Conservation (phyloP, 2,113 vertebrate species). For the Hiodon alosoides region DNA sequence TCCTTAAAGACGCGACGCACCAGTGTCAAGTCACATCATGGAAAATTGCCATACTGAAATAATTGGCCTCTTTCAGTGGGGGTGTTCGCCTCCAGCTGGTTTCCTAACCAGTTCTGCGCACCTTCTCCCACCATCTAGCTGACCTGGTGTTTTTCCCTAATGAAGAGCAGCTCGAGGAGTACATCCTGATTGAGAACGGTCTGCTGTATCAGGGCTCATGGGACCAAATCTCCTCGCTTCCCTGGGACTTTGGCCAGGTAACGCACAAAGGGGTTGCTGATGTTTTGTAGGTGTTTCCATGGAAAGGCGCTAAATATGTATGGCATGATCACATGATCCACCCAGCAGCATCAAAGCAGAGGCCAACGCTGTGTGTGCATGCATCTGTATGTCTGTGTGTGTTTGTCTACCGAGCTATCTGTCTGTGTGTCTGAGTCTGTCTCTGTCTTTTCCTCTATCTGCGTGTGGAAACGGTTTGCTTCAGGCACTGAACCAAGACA, state of each 20-base stretch:
- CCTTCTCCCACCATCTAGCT: constrained; percentile 44
- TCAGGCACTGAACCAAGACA: too few species aligned
- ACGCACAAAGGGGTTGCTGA: not conserved
- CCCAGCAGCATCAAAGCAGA: not conserved
- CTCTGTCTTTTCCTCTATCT: too few species aligned
- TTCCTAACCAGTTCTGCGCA: not conserved
- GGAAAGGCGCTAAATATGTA: too few species aligned
- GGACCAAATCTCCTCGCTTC: constrained; percentile 55
- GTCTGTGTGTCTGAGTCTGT: too few species aligned
- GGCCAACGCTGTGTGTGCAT: not conserved
- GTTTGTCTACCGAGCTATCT: too few species aligned
- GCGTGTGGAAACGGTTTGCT: too few species aligned
- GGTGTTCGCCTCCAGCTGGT: constrained; percentile 10
- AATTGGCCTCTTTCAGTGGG: not conserved
- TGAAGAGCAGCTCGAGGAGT: constrained; percentile 71
- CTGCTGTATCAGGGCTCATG: constrained; percentile 70
- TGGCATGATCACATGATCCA: not conserved
- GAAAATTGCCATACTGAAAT: not conserved
- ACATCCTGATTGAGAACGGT: constrained; percentile 76
- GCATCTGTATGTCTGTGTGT: too few species aligned
- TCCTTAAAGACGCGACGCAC: not conserved
- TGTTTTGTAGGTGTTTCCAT: not conserved
- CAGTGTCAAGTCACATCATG: not conserved
- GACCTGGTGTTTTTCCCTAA: constrained; percentile 72
- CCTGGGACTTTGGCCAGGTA: constrained; percentile 87